Base-by-base conservation (phyloP, 2,797 vertebrate species). In the Morus bassanus region DNA sequence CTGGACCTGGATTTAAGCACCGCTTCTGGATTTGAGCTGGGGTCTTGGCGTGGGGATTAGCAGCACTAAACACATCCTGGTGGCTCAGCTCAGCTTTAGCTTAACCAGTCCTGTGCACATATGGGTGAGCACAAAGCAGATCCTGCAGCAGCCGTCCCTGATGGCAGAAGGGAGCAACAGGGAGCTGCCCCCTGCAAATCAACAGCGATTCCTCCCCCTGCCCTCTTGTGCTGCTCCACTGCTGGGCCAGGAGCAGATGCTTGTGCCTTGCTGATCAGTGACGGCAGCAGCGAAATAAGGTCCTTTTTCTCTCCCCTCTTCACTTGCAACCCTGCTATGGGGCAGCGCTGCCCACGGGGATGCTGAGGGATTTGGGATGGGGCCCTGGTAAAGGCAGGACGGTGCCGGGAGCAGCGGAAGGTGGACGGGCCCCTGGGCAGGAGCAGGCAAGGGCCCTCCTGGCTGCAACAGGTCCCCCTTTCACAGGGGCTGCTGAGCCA, bases 251-350 rank as follows among this genome's bases (percentile, higher is more conserved):
- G 53, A 45, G 9, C 54, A 73, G 37, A 23, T 1, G 4, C 31
- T 72, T 5, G 11, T 13, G 30, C 24, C 33, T 41, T n/a, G 74
- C 43, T 73, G 70, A 35, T 41, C 28, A 45, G 21, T 21, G 33
- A 30, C 4, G 10, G 50, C 54, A 77, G 27, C 24, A 74, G 28
- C 45, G 75, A 30, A 56, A 68, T 14, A 18, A 85, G 68, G 15
- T 22, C 24, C 37, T 63, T 81, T 89, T 63, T 31, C 37, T 56
- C 46, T 61, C 46, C 54, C n/a, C 22, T 45, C 53, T 25, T 6
- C 0, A 0, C 25, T 31, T 45, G 30, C 1, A 0, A 10, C 30
- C 19, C 19, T 70, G 67, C 60, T 8, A 0, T 16, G n/a, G 37
- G 59, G 57, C 67, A 33, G 43, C 0, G 0, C 50, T 35, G 90